Evolutionary conservation across 2,113 vertebrate species (phyloP), one percentile per base, ranked within the genome.

Genomic region (Halcyon malimbica): DNA sequence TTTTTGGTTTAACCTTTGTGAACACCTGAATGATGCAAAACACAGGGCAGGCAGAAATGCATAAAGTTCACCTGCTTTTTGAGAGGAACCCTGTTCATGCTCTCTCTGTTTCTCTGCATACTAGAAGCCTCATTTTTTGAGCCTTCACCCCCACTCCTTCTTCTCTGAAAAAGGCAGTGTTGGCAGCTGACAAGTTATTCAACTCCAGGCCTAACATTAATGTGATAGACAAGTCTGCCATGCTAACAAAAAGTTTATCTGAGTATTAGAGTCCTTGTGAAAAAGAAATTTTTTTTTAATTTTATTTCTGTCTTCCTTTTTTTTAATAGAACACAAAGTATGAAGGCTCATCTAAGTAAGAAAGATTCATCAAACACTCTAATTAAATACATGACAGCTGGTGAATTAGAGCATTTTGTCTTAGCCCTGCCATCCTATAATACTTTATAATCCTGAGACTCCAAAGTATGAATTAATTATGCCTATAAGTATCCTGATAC

Each of bases 351-450:
- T 95, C 94, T 96, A 93, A 96, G 97, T 86, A 96, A 95, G 79
- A 91, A 97, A 97, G 97, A 97, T 97, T 97, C 96, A 94, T 98
- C 94, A 97, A 91, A 97, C 97, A 97, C 97, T 98, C 97, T 98
- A 98, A 98, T 98, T 98, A 98, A 98, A 97, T 97, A 98, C 97
- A 97, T 94, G 97, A 96, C 98, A 98, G 98, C 98, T 98, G 97
- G 97, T 96, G 97, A 97, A 98, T 97, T 98, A 98, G 95, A 97
- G 97, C 94, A 88, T 98, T 97, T 98, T 98, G 97, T 98, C 98
- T 98, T 97, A 88, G 97, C 1, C 9, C 95, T 97, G 94, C 96
- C 95, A 96, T 97, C 91, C 90, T 98, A 70, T 97, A 98, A 98
- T 97, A 94, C 97, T 97, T 98, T 92, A 97, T 98, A 98, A 98